A percentile compares a stretch with the other conserved stretches of the same genome.
Evolutionary conservation across 2,113 vertebrate species (phyloP).

Genomic region (Myotis brandtii): DNA sequence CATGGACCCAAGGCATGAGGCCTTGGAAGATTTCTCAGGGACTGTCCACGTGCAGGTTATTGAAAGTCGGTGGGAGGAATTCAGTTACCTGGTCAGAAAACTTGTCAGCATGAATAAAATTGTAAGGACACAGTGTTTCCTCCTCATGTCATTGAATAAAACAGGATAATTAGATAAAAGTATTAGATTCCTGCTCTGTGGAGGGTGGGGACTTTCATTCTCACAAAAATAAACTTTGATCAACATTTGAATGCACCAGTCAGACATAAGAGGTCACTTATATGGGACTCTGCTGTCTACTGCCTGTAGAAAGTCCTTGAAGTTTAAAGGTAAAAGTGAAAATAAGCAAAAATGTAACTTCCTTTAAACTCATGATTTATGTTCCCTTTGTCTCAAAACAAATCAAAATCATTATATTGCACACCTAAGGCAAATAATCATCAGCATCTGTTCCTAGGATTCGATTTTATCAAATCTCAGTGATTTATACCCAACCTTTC

Average conservation of each 20-base stretch:
- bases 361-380: background rate
- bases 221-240: background rate
- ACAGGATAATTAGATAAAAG: background rate
- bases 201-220: background rate
- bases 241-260: background rate
- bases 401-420: constrained; percentile 5
- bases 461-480: constrained; percentile 9
- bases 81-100: background rate
- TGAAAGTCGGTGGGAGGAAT: background rate
- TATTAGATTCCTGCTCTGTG: background rate
- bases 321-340: background rate
- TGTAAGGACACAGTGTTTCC: background rate
- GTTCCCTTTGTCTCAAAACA: background rate
- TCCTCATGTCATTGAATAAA: background rate
- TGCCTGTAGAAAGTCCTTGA: background rate
- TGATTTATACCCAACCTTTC: background rate
- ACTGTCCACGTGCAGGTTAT: background rate
- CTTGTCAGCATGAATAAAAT: background rate
- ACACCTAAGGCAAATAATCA: constrained; percentile 27
- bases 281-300: background rate
- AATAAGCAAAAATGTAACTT: background rate
- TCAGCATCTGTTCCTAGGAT: background rate
- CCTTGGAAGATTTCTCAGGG: background rate
- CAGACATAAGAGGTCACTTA: background rate
- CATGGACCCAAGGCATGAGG: background rate